These are phyloP conservation scores for Aleiodes sp. DNA, from an alignment of 1,140 invertebrate genomes.

Conservation along the genomic window DNA sequence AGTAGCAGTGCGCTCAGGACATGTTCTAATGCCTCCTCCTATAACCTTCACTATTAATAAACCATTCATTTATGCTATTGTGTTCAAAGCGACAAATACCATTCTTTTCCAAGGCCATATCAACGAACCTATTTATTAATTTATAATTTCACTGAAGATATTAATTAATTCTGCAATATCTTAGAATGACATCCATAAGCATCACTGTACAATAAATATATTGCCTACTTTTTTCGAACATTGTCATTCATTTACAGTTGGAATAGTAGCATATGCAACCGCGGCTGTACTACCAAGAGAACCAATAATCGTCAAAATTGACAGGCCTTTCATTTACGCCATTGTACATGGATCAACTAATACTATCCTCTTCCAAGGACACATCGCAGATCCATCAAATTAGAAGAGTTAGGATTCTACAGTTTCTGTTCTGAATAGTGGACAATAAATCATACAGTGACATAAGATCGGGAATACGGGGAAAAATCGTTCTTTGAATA, in stretches of 20 bases:
- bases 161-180: not conserved
- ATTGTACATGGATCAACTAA: slow-evolving; percentile 1
- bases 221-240: not conserved
- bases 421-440: too few species aligned
- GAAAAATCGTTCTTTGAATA: too few species aligned
- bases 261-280: not conserved
- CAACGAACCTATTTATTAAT: slow-evolving; percentile 5
- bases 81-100: not conserved
- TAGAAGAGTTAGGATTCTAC: too few species aligned
- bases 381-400: not conserved
- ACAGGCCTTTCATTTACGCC: slow-evolving; percentile 10
- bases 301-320: not conserved
- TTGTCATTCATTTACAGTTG: not conserved
- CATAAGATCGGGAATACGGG: too few species aligned
- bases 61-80: slow-evolving; percentile 27
- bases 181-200: not conserved
- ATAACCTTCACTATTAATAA: not conserved
- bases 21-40: not conserved
- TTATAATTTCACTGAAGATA: not conserved
- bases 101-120: slow-evolving; percentile 30
- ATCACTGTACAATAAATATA: not conserved
- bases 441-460: not conserved
- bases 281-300: not conserved
- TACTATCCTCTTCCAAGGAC: slow-evolving; percentile 22
- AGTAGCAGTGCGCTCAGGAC: not conserved